Base-by-base conservation (phyloP, 2,113 vertebrate species). In the Hymenochirus boettgeri region DNA sequence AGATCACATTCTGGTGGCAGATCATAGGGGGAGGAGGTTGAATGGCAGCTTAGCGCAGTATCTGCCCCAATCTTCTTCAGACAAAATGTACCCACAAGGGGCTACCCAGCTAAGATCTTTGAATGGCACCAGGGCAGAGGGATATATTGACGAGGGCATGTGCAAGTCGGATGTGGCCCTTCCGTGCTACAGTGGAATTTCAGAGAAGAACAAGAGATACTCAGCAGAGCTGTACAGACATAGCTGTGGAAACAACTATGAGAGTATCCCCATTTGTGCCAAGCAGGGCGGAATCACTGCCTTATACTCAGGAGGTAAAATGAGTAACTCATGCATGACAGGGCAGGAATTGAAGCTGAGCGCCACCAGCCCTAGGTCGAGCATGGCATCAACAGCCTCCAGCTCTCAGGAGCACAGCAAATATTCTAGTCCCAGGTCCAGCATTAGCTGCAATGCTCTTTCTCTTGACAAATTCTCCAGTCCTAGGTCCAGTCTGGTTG, bases 151-250 rank as follows among this genome's bases (percentile, higher is more conserved):
- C 69, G 88, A 86, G n/a, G 77, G 80, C 75, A 87, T 81, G 22
- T 88, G 83, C 82, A 86, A 83, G 72, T 92, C 90, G 27, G 91
- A 92, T 63, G 90, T 93, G 78, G 90, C 89, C 45, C 60, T 92
- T 76, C 90, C 91, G 50, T 92, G 92, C 72, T 66, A 66, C 31
- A 23, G 33, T 21, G 62, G 89, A 50, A 82, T 82, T 3, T 76
- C 86, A 8, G 89, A 92, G 57, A 80, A 89, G 72, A 85, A 86
- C 76, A 65, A 87, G 74, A 77, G 92, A 23, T 92, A 83, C 78
- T 89, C 91, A 6, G 74, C 88, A 79, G 91, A 91, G 76, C 86
- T 82, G 76, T 86, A 85, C 76, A 75, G 89, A 76, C 88, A 88
- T 76, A 83, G 86, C 77, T 83, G 83, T 58, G 87, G 86, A 52